A percentile compares a stretch with the other conserved stretches of the same genome.
Conservation (phyloP, 2,113 vertebrate species). For the Colius striatus region DNA sequence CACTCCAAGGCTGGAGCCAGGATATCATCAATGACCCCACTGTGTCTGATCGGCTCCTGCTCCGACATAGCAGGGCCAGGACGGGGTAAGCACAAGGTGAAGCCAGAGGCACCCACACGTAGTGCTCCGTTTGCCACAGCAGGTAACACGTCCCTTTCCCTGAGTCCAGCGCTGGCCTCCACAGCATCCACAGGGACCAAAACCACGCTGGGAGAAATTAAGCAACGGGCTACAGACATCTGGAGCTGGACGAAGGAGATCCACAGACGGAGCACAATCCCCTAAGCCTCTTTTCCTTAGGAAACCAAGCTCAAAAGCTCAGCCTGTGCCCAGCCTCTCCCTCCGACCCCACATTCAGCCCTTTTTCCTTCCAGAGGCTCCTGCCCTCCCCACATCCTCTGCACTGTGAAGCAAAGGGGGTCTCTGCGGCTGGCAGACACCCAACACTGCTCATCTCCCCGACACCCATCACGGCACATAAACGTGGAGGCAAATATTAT, state of each 20-base stretch:
- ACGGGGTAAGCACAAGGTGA: accelerated
- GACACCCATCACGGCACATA: neutral
- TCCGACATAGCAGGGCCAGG: neutral
- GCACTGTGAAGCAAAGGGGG: neutral
- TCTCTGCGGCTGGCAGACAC: accelerated
- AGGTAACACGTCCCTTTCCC: neutral
- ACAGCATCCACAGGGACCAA: neutral
- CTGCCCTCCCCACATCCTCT: neutral
- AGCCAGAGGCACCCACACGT: accelerated
- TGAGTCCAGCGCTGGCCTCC: neutral
- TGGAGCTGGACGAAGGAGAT: neutral
- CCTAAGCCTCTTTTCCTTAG: neutral
- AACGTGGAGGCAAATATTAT: neutral
- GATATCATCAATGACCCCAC: neutral
- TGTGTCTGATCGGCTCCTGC: accelerated
- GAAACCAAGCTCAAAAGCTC: neutral
- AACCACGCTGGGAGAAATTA: neutral
- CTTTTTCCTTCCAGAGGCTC: neutral
- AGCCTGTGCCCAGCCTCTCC: neutral
- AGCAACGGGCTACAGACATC: accelerated
- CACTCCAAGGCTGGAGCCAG: neutral
- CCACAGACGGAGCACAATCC: accelerated
- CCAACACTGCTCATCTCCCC: neutral
- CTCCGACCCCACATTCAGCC: accelerated
- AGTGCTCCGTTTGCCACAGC: accelerated